Evolutionary conservation across 1,140 invertebrate genomes (phyloP).

Genomic region (Uloborus diversus): DNA sequence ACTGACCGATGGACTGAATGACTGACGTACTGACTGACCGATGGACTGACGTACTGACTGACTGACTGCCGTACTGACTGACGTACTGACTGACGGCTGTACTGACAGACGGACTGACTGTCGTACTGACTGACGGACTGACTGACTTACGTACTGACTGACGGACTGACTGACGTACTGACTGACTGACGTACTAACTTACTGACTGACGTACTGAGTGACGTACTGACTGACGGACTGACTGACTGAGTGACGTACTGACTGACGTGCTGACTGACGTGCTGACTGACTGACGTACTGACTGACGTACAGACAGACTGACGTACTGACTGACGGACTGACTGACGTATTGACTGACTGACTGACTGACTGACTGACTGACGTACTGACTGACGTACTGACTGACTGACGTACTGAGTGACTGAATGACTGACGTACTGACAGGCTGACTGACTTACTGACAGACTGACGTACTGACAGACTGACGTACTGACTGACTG

Average conservation of each 20-base stretch:
- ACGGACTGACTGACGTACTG: neutral
- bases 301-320: neutral
- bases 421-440: neutral
- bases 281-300: neutral
- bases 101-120: too few species aligned
- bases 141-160: neutral
- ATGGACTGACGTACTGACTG: neutral
- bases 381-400: neutral
- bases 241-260: neutral
- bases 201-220: neutral
- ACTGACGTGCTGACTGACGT: neutral
- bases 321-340: neutral
- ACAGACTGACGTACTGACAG: neutral
- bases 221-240: neutral
- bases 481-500: neutral
- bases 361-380: neutral
- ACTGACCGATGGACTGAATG: neutral
- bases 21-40: neutral
- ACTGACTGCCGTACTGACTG: neutral
- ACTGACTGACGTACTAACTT: neutral
- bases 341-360: neutral
- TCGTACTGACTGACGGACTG: neutral
- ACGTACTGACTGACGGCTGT: neutral
- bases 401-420: neutral
- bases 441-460: neutral